These are phyloP conservation scores for Excalfactoria chinensis DNA, from an alignment of 2,113 vertebrate genomes.

Conservation along the genomic window DNA sequence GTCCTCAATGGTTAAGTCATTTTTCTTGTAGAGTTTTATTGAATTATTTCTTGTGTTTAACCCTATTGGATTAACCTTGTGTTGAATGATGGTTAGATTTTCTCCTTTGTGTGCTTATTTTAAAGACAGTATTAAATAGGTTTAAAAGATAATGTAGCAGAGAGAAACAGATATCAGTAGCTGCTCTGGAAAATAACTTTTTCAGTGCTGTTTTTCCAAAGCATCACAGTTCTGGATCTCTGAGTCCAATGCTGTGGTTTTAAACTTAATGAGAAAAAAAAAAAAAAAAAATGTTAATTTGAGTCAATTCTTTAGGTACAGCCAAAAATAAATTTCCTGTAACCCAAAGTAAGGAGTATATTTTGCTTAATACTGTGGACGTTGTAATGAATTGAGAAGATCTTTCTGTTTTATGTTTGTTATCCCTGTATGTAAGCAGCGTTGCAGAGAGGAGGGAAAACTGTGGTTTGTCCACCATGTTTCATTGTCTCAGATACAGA, in stretches of 20 bases:
- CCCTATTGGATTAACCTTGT: neutral
- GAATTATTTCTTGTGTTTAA: slow-evolving; percentile 39
- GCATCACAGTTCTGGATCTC: neutral
- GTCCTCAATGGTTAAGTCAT: slow-evolving; percentile 45
- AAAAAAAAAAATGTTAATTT: neutral
- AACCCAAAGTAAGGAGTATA: neutral
- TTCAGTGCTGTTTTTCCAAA: neutral
- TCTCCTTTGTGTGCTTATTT: neutral
- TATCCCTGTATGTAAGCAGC: neutral
- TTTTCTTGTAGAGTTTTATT: slow-evolving; percentile 60
- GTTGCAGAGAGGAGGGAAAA: neutral
- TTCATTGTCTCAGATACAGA: neutral
- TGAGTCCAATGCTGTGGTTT: neutral
- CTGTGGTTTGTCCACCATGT: neutral
- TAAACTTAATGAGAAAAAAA: neutral
- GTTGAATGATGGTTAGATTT: neutral
- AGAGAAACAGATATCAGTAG: neutral
- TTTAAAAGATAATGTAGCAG: slow-evolving; percentile 7
- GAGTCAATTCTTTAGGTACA: neutral
- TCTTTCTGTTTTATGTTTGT: neutral
- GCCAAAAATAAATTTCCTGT: neutral
- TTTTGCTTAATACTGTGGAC: neutral
- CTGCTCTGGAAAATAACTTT: neutral
- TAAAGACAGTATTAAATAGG: neutral
- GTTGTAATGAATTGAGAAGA: neutral